A percentile compares a stretch with the other conserved stretches of the same genome.
Conservation (phyloP, 2,888 invertebrate species). For the Dendrolimus houi region DNA sequence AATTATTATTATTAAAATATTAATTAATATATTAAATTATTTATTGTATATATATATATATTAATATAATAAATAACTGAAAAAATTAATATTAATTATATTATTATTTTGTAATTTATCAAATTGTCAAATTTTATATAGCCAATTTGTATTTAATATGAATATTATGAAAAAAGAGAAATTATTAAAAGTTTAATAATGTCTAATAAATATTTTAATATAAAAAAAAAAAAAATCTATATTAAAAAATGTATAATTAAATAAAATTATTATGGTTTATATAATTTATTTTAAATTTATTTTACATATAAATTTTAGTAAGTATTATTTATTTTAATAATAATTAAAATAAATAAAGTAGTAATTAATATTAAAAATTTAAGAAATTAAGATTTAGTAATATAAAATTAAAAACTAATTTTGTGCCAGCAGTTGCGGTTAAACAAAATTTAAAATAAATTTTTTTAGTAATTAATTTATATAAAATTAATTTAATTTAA, state of each 20-base stretch:
- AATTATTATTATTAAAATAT: slow-evolving; percentile 14
- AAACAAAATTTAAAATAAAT: slow-evolving; percentile 78
- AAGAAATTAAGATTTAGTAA: slow-evolving; percentile 79
- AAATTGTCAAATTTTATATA: too few relatives aligned
- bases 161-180: too few relatives aligned
- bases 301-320: slow-evolving; percentile 75
- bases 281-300: slow-evolving; percentile 65
- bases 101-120: too few relatives aligned
- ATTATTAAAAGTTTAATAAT: slow-evolving; percentile 15
- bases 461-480: slow-evolving; percentile 41
- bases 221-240: slow-evolving; percentile 51
- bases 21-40: slow-evolving; percentile 17
- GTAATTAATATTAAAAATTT: slow-evolving; percentile 75
- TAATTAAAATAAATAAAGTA: slow-evolving; percentile 30
- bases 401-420: slow-evolving; percentile 76
- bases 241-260: slow-evolving; percentile 25
- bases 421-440: slow-evolving; percentile 85
- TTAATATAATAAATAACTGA: slow-evolving; percentile 10
- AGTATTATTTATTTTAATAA: slow-evolving; percentile 55
- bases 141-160: too few relatives aligned
- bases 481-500: too few relatives aligned
- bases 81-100: too few relatives aligned
- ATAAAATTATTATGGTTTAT: slow-evolving; percentile 68
- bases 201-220: slow-evolving; percentile 11
- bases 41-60: slow-evolving; percentile 16